These are phyloP conservation scores for Polydesmus complanatus DNA, from an alignment of 2,888 invertebrate species.

Conservation along the genomic window DNA sequence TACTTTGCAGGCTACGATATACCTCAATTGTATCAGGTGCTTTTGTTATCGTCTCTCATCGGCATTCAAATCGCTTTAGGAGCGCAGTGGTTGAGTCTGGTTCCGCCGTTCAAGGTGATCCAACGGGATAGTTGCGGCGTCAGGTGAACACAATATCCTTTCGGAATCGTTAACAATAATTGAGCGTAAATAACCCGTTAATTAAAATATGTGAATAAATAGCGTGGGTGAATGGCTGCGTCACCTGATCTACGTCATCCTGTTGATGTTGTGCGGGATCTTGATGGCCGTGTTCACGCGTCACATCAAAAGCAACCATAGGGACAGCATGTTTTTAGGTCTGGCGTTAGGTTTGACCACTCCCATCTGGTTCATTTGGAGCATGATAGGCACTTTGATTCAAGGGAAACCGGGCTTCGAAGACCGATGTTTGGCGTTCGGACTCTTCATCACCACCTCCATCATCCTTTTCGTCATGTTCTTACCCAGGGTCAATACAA, in stretches of 20 bases:
- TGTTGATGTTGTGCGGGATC: constrained; percentile 12
- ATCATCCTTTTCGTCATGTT: constrained; percentile 17
- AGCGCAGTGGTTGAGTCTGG: constrained; percentile 11
- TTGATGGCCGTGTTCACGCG: constrained; percentile 3
- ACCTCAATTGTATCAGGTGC: constrained; percentile 8
- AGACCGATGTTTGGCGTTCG: constrained; percentile 17
- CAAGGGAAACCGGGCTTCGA: neutral
- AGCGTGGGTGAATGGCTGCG: constrained; percentile 13
- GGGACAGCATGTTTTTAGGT: constrained; percentile 16
- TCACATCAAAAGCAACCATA: constrained; percentile 14
- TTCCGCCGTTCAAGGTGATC: neutral
- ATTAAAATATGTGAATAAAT: neutral
- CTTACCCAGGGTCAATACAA: constrained; percentile 33
- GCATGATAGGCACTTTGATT: constrained; percentile 1
- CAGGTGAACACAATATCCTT: neutral
- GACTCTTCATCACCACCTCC: constrained; percentile 10
- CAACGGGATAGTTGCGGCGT: constrained; percentile 1
- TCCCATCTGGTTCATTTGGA: constrained; percentile 17
- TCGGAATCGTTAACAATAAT: neutral
- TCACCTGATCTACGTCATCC: constrained; percentile 14
- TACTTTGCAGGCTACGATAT: constrained; percentile 6
- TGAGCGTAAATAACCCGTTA: neutral
- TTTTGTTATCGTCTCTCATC: constrained; percentile 7
- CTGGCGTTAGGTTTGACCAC: constrained; percentile 15
- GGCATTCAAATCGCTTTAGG: constrained; percentile 14